These are phyloP conservation scores for Drosophila conformis DNA, from an alignment of 2,888 invertebrate species.

Conservation along the genomic window DNA sequence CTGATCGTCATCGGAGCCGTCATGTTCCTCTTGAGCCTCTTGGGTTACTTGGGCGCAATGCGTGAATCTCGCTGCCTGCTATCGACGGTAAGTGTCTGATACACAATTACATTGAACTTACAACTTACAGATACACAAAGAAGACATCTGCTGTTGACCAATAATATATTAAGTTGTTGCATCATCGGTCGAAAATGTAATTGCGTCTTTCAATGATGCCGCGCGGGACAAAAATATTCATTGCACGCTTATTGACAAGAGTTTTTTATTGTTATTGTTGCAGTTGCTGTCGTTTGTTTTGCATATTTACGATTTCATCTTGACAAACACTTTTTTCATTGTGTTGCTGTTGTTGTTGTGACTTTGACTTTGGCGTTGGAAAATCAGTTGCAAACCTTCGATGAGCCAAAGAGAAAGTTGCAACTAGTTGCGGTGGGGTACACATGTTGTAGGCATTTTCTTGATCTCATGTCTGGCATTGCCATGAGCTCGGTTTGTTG, in stretches of 20 bases:
- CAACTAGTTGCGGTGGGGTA: constrained; percentile 22
- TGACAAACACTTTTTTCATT: constrained; percentile 14
- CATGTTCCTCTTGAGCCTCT: constrained; percentile 90
- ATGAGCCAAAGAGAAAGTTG: constrained; percentile 58
- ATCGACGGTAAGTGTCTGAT: constrained; percentile 87
- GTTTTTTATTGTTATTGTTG: constrained; percentile 16
- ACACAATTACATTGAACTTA: constrained; percentile 4
- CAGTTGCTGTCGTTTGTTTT: constrained; percentile 22
- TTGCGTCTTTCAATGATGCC: constrained; percentile 29
- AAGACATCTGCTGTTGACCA: constrained; percentile 23
- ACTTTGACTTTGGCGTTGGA: constrained; percentile 55
- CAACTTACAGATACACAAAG: constrained; percentile 5
- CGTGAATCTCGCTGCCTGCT: constrained; percentile 89
- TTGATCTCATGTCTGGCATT: constrained; percentile 40
- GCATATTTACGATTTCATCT: constrained; percentile 46
- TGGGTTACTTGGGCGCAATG: constrained; percentile 90
- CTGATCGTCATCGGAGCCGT: constrained; percentile 89
- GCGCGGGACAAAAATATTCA: constrained; percentile 31
- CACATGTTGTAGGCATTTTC: constrained; percentile 31
- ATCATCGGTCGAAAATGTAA: constrained; percentile 35
- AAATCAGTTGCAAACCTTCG: constrained; percentile 35
- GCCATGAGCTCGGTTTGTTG: constrained; percentile 27
- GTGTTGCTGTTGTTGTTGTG: constrained; percentile 45
- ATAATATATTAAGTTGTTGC: constrained; percentile 26
- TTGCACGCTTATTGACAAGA: constrained; percentile 25